Evolutionary conservation across 2,797 vertebrate genomes (phyloP), one percentile per base, ranked within the genome.

Genomic region (Chelon labrosus): DNA sequence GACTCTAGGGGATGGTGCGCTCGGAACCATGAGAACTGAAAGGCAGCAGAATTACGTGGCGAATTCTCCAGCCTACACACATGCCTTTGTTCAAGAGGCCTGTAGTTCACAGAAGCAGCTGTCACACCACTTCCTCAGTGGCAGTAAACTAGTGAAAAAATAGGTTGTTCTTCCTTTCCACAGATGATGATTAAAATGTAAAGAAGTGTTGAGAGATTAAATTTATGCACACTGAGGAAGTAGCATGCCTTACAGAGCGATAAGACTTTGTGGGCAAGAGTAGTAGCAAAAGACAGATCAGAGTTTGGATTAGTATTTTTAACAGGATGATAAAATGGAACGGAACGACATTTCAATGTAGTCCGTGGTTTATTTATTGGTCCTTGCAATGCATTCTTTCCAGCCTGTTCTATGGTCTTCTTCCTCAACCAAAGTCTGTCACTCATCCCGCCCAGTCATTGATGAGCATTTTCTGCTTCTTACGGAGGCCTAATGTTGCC

Each of bases 371-470:
- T 65, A 62, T 66, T 75, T 59, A 58, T 65, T 70, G 44, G n/a
- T 38, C 22, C 50, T 51, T 65, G 41, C 58, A 17, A 50, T 69
- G 47, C 59, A 75, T 85, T 88, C 66, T 85, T 79, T 84, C 53
- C 83, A 73, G 65, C 19, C 62, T 79, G 67, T 80, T 77, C 46
- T 50, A 19, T 66, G 73, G 44, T 72, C 14, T 31, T 16, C 41
- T 75, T 70, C 65, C 73, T 79, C 73, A 83, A 85, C 82, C 80
- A 70, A 89, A 90, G 73, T 79, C 83, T 72, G 88, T 76, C 90
- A 92, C 44, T 78, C 44, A 51, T 50, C 1, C 61, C 39, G 27
- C 74, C 86, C 83, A 57, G 75, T 85, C 79, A 88, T 42, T 86
- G 50, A 79, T 56, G 50, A 79, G 75, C 52, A 41, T 60, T 69